These are phyloP conservation scores for Coendou prehensilis DNA, from an alignment of 2,797 vertebrate species.

Conservation along the genomic window DNA sequence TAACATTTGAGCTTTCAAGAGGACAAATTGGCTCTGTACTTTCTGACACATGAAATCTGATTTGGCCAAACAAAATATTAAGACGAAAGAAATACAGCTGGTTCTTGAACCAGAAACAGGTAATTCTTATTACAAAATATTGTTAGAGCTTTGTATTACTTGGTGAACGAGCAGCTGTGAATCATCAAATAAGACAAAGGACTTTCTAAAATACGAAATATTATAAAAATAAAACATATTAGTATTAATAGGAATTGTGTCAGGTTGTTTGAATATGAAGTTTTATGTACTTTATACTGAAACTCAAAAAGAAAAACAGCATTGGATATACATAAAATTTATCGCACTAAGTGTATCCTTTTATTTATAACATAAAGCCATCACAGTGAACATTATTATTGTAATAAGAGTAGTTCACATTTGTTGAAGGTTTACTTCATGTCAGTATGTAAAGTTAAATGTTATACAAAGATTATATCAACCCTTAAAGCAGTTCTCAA, in stretches of 20 bases:
- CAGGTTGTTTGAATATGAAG: slow-evolving; percentile 59
- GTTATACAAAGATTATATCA: slow-evolving; percentile 25
- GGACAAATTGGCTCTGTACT: slow-evolving; percentile 58
- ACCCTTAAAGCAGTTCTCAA: neutral
- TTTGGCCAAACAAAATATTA: slow-evolving; percentile 73
- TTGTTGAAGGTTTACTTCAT: slow-evolving; percentile 45
- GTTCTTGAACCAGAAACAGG: slow-evolving; percentile 44
- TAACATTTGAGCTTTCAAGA: slow-evolving; percentile 65
- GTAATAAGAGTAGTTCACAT: slow-evolving; percentile 22
- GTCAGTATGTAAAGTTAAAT: neutral
- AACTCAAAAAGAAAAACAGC: slow-evolving; percentile 55
- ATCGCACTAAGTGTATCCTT: slow-evolving; percentile 39
- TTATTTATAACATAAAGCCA: slow-evolving; percentile 17
- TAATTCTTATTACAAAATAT: slow-evolving; percentile 65
- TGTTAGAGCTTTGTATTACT: slow-evolving; percentile 49
- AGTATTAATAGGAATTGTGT: slow-evolving; percentile 44
- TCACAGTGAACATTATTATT: slow-evolving; percentile 55
- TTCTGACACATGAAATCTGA: slow-evolving; percentile 67
- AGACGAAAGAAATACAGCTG: slow-evolving; percentile 63
- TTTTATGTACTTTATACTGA: slow-evolving; percentile 61
- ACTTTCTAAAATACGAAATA: slow-evolving; percentile 55
- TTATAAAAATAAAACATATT: slow-evolving; percentile 66
- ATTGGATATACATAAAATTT: slow-evolving; percentile 61
- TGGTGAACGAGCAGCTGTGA: slow-evolving; percentile 60
- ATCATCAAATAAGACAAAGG: slow-evolving; percentile 48